These are phyloP conservation scores for Aurelia sp. DNA, from an alignment of 30 jellyfish, hydroid and myxozoan genomes.

Conservation along the genomic window DNA sequence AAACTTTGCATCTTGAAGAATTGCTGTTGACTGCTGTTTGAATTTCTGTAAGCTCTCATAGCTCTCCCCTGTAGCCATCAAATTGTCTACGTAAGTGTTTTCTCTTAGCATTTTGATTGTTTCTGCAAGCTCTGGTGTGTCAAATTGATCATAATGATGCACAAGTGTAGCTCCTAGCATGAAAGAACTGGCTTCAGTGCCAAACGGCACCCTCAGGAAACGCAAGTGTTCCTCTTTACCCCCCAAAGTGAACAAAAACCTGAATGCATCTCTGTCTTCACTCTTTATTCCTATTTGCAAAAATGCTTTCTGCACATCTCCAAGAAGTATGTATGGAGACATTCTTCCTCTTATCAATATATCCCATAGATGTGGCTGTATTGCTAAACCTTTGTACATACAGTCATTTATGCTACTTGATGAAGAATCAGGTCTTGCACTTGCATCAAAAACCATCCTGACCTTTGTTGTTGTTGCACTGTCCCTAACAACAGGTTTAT, in stretches of 20 bases:
- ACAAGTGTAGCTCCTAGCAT: conserved; percentile 19
- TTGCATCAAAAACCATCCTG: background rate
- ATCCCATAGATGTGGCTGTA: background rate
- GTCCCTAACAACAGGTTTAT: conserved; percentile 9
- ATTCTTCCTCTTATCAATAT: conserved; percentile 1
- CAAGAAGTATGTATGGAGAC: too few relatives aligned
- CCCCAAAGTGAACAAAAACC: conserved; percentile 5
- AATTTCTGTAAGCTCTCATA: background rate
- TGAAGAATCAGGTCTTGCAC: background rate
- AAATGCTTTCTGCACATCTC: too few relatives aligned
- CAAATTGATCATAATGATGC: conserved; percentile 15
- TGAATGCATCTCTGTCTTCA: too few relatives aligned
- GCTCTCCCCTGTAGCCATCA: conserved; percentile 5
- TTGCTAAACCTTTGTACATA: conserved; percentile 2
- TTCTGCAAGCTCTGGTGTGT: background rate
- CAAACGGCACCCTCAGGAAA: conserved; percentile 23
- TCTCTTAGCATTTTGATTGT: conserved; percentile 5
- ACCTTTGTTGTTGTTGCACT: background rate
- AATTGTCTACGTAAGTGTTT: conserved; percentile 29
- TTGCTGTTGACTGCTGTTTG: conserved; percentile 12
- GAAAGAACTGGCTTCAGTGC: conserved; percentile 23
- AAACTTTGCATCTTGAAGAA: background rate
- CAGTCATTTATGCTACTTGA: background rate
- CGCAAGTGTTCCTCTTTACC: conserved; percentile 34
- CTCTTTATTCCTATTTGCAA: too few relatives aligned